phyloP scores from a whole-genome alignment of 2,888 invertebrate genomes.

The Xestia rhomboidea region DNA sequence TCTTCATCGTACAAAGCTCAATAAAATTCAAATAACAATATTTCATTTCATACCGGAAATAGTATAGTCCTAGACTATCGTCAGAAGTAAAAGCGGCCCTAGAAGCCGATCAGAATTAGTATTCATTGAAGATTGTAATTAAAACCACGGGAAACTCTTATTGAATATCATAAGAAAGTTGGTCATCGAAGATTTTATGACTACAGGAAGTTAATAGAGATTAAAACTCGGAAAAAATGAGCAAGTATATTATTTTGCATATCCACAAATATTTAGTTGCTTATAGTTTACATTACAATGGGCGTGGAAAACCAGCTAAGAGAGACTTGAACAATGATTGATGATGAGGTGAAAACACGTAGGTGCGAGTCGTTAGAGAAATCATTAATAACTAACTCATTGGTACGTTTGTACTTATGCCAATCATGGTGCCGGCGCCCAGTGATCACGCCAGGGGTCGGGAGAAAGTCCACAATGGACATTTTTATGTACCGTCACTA shows the following conservation, averaged over 20 bases:
- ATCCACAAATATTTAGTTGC: constrained; percentile 14
- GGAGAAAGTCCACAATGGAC: constrained; percentile 74
- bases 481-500: constrained; percentile 64
- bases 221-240: constrained; percentile 21
- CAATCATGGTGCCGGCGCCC: constrained; percentile 72
- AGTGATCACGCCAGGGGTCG: constrained; percentile 68
- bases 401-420: constrained; percentile 70
- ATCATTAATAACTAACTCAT: constrained; percentile 76
- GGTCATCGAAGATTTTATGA: constrained; percentile 32
- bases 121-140: constrained; percentile 34
- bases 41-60: constrained; percentile 21
- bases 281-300: constrained; percentile 39
- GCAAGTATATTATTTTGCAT: constrained; percentile 36
- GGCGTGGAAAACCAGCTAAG: constrained; percentile 51
- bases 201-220: constrained; percentile 27
- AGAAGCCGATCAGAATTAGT: constrained; percentile 29
- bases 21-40: not conserved
- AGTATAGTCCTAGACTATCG: constrained; percentile 5
- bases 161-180: constrained; percentile 41
- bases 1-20: not conserved
- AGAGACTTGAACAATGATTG: constrained; percentile 69
- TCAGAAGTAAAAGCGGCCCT: constrained; percentile 27
- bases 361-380: constrained; percentile 70
- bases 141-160: constrained; percentile 18
- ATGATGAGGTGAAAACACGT: constrained; percentile 69